A percentile compares a stretch with the other conserved stretches of the same genome.
Evolutionary conservation across 2,113 vertebrate species (phyloP).

Genomic region (Tenebrosternarchus preto): DNA sequence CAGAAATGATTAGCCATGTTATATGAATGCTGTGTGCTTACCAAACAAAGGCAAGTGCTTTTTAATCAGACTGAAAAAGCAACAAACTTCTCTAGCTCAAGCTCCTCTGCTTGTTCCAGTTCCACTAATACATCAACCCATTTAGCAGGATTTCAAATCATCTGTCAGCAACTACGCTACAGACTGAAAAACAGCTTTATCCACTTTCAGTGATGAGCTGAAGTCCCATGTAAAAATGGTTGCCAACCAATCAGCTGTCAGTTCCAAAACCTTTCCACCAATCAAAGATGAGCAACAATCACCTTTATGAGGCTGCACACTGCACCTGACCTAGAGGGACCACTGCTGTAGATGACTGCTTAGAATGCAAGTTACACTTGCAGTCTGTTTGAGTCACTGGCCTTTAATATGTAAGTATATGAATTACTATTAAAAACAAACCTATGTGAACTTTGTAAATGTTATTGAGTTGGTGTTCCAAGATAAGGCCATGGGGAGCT

Average conservation of each 20-base stretch:
- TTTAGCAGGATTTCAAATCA: not conserved
- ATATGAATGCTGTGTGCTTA: not conserved
- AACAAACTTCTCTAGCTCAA: not conserved
- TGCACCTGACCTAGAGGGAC: not conserved
- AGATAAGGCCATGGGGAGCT: no score
- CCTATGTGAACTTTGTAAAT: no score
- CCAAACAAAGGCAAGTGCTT: not conserved
- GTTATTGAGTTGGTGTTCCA: no score
- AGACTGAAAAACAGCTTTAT: conserved; percentile 27
- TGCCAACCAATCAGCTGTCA: conserved; percentile 29
- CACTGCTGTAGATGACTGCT: not conserved
- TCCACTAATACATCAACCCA: not conserved
- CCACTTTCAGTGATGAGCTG: conserved; percentile 9
- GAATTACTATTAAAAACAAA: no score
- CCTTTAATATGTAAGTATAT: no score
- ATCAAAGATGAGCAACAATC: conserved; percentile 35
- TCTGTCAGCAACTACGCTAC: not conserved
- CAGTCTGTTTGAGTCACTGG: no score
- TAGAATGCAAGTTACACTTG: not conserved
- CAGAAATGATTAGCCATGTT: not conserved
- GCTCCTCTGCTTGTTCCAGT: not conserved
- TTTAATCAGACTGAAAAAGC: not conserved
- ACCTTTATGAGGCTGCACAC: not conserved
- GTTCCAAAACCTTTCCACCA: conserved; percentile 7
- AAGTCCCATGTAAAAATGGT: conserved; percentile 5